Percentiles rank a stretch among this genome's conserved stretches.
Evolutionary conservation across 2,888 invertebrate species (phyloP).

Genomic region (Plutella xylostella): DNA sequence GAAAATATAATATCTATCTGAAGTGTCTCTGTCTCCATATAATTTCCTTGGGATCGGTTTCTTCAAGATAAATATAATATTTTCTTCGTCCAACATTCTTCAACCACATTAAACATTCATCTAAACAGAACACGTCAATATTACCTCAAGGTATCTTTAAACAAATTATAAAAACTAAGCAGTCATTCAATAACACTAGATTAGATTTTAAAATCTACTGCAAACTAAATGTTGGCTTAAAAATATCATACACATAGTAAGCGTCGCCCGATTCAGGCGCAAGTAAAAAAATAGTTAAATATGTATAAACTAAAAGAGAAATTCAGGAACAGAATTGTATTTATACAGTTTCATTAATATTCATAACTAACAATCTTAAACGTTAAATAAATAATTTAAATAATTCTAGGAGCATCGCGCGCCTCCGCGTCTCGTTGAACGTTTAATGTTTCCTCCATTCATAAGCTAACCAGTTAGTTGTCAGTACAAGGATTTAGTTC

Average conservation of each 20-base stretch:
- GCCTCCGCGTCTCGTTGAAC: too few species aligned
- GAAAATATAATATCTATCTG: too few species aligned
- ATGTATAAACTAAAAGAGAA: constrained; percentile 3
- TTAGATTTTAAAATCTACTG: constrained; percentile 27
- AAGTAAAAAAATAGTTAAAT: constrained; percentile 46
- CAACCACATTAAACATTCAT: background rate
- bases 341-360: constrained; percentile 1
- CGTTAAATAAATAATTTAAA: constrained; percentile 4
- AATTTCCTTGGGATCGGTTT: constrained; percentile 21
- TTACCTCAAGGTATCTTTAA: constrained; percentile 45
- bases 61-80: too few species aligned
- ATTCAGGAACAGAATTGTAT: constrained; percentile 3
- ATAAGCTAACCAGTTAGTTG: too few species aligned
- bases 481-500: too few species aligned
- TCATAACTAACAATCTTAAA: background rate
- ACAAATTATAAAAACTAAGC: constrained; percentile 58
- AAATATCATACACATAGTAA: constrained; percentile 58
- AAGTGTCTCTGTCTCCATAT: too few species aligned
- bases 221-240: constrained; percentile 16
- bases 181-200: constrained; percentile 64
- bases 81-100: too few species aligned
- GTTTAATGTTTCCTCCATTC: too few species aligned
- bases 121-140: constrained; percentile 42
- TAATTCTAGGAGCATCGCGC: background rate
- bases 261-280: constrained; percentile 56